phyloP scores from a whole-genome alignment of 2,888 invertebrate species.

The Caenorhabditis virilis region DNA sequence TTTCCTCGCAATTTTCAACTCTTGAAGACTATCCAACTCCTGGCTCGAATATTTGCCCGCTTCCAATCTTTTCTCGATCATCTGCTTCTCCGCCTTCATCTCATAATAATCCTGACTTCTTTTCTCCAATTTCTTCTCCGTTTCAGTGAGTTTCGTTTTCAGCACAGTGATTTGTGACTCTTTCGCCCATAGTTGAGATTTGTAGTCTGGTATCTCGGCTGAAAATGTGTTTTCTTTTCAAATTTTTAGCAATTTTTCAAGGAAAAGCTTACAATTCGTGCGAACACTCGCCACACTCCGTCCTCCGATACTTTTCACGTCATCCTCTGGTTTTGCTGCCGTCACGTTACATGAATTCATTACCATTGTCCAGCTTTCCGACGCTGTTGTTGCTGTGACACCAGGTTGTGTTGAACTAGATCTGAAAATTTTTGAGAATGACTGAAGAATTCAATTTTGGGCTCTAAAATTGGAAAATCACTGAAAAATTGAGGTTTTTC shows the following conservation, averaged over 20 bases:
- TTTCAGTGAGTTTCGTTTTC: conserved; percentile 39
- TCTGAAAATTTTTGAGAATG: too few species aligned
- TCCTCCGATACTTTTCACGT: conserved; percentile 19
- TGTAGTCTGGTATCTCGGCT: too few species aligned
- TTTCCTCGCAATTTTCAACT: conserved; percentile 43
- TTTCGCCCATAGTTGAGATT: conserved; percentile 49
- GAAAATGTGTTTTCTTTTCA: too few species aligned
- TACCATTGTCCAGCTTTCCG: conserved; percentile 36
- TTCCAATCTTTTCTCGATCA: conserved; percentile 65
- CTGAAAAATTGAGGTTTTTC: too few species aligned
- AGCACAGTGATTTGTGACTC: conserved; percentile 51
- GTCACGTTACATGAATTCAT: conserved; percentile 21
- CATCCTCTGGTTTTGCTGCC: conserved; percentile 14
- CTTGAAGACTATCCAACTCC: conserved; percentile 40
- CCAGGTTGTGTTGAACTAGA: conserved; percentile 24
- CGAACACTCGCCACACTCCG: conserved; percentile 19
- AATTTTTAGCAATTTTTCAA: too few species aligned
- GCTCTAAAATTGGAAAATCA: too few species aligned
- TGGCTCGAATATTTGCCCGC: conserved; percentile 7
- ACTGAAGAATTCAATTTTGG: too few species aligned
- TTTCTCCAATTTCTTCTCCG: conserved; percentile 47
- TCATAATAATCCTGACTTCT: conserved; percentile 46
- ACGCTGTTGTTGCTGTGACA: conserved; percentile 9
- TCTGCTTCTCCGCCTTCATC: conserved; percentile 55
- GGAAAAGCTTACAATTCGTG: conserved; percentile 16